A percentile compares a stretch with the other conserved stretches of the same genome.
Evolutionary conservation across 2,888 invertebrate species (phyloP).

Genomic region (Caenorhabditis sp.): DNA sequence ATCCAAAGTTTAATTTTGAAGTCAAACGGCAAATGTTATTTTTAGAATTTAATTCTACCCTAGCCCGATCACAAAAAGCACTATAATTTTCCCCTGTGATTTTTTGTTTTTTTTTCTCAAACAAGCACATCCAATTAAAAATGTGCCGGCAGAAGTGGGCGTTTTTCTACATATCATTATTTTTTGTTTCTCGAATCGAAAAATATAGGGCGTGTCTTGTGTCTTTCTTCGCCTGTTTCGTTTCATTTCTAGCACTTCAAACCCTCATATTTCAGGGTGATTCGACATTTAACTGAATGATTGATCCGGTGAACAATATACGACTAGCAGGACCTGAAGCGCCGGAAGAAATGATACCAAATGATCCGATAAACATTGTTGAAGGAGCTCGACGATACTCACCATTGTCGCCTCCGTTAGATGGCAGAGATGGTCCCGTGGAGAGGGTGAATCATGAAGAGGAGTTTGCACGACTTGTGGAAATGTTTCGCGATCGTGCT

Average conservation of each 20-base stretch:
- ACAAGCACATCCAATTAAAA: not conserved
- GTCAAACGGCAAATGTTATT: not conserved
- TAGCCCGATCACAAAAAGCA: not conserved
- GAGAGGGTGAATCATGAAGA: not conserved
- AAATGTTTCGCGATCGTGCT: not conserved
- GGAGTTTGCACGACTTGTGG: not conserved
- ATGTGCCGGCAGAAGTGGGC: not conserved
- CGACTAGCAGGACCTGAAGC: not conserved
- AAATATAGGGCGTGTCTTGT: not conserved
- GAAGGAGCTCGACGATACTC: not conserved
- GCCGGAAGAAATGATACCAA: not conserved
- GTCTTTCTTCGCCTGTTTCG: no score
- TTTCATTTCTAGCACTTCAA: not conserved
- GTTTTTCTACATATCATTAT: not conserved
- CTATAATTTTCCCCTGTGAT: not conserved
- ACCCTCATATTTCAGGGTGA: not conserved
- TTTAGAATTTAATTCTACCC: not conserved
- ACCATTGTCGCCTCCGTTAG: slow-evolving; percentile 1
- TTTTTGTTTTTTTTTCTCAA: not conserved
- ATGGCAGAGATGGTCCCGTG: not conserved
- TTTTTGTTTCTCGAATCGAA: not conserved
- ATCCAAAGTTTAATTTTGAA: no score
- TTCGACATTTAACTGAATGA: not conserved
- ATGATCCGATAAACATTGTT: not conserved
- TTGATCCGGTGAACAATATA: not conserved